Base-by-base conservation (phyloP, 2,797 vertebrate genomes). In the Meriones psammophilus region DNA sequence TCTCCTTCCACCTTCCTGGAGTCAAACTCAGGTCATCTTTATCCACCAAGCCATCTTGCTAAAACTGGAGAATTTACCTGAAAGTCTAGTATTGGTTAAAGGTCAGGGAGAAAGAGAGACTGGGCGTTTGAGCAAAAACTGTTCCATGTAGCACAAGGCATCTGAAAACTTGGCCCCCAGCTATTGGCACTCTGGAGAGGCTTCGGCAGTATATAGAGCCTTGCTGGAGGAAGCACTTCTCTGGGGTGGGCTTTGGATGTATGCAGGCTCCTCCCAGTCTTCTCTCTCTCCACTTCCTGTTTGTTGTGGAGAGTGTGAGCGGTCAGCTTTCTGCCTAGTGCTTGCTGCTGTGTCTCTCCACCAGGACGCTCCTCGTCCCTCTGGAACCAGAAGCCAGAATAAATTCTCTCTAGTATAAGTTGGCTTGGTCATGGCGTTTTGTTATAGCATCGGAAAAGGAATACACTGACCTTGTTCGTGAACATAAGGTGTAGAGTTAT, bases 1-100 rank as follows among this genome's bases (percentile, higher is more conserved):
- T 80, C 54, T 77, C 56, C 20, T 60, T 24, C 78, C 20, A 58
- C 54, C 9, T 58, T 36, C 33, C 78, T 58, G 33, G 54, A 18
- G 15, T 30, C 74, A 77, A 77, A 77, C 74, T 30, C 76, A 30
- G 42, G n/a, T 33, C 50, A 5, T 58, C 20, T 80, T 80, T 80
- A 36, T 36, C 12, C 33, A 58, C 54, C 22, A 13, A 26, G 30
- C 33, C 54, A 80, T 80, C 78, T 58, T 36, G 76, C 46, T 36
- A 81, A 87, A 73, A 30, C 42, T 84, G 83, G 68, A 92, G 26
- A 26, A 92, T 36, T 91, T 66, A 64, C 17, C 64, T 91, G 33
- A 14, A 56, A 71, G 33, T n/a, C 56, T 84, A 73, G 60, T 33
- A 66, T 39, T 90, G 20, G 8, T 33, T 69, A 73, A 26, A 60